phyloP scores from a whole-genome alignment of 2,888 invertebrate genomes.

The Fragum whitleyi region DNA sequence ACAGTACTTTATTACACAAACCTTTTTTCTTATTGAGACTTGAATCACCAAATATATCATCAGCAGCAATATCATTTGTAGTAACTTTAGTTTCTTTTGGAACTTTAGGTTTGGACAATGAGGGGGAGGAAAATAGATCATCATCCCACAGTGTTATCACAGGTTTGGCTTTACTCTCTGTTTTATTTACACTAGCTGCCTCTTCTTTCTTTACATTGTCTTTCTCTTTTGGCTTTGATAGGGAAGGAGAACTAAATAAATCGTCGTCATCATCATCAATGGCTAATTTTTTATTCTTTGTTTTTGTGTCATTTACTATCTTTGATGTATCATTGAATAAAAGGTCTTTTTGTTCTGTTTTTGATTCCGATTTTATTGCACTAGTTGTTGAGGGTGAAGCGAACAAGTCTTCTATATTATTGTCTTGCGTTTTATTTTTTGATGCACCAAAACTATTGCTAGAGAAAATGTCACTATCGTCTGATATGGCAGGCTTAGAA shows the following conservation, averaged over 20 bases:
- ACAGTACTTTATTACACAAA: background rate
- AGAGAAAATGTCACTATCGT: constrained; percentile 60
- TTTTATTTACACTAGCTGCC: constrained; percentile 46
- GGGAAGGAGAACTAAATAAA: constrained; percentile 64
- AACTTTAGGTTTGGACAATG: constrained; percentile 49
- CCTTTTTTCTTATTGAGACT: constrained; percentile 40
- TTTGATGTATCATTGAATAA: constrained; percentile 21
- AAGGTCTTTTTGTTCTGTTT: constrained; percentile 22
- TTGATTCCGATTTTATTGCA: constrained; percentile 19
- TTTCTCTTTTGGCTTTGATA: constrained; percentile 55
- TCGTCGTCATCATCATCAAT: constrained; percentile 65
- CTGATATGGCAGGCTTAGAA: constrained; percentile 31
- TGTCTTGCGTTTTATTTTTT: constrained; percentile 33
- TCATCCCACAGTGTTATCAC: constrained; percentile 51
- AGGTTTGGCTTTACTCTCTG: constrained; percentile 50
- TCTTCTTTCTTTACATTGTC: background rate
- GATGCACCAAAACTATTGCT: constrained; percentile 34
- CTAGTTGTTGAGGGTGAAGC: constrained; percentile 19
- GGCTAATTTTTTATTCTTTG: constrained; percentile 8
- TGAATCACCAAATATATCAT: constrained; percentile 53
- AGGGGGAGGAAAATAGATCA: constrained; percentile 67
- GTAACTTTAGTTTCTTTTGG: constrained; percentile 30
- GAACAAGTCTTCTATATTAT: constrained; percentile 63
- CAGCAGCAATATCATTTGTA: background rate
- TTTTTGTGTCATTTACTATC: constrained; percentile 7